These are phyloP conservation scores for Micromys minutus DNA, from an alignment of 2,113 vertebrate species.

Conservation along the genomic window DNA sequence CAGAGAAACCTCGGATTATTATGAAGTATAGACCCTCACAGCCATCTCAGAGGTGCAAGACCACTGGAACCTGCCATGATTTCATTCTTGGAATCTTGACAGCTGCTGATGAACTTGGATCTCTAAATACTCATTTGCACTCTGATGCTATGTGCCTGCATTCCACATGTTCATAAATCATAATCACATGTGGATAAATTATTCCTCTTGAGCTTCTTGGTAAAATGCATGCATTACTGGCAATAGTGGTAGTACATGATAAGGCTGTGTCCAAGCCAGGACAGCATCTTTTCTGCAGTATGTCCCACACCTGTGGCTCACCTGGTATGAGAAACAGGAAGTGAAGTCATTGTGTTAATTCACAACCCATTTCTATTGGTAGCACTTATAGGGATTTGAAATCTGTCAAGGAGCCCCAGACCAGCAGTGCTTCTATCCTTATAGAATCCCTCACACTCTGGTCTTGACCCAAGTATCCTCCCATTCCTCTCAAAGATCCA, in stretches of 20 bases:
- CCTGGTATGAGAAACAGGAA: neutral
- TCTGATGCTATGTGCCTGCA: rapidly evolving
- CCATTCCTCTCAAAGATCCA: neutral
- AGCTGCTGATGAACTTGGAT: neutral
- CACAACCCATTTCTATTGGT: neutral
- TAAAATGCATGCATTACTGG: rapidly evolving
- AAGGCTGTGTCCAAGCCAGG: neutral
- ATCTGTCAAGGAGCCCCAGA: rapidly evolving
- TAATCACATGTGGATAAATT: too few relatives aligned
- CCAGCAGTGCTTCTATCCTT: rapidly evolving
- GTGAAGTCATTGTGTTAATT: rapidly evolving
- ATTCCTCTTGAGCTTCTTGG: neutral
- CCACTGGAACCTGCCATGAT: neutral
- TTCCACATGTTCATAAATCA: too few relatives aligned
- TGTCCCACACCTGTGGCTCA: rapidly evolving
- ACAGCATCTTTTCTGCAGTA: rapidly evolving
- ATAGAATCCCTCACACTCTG: rapidly evolving
- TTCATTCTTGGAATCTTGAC: neutral
- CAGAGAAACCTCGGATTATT: neutral
- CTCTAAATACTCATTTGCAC: rapidly evolving
- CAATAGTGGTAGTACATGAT: neutral
- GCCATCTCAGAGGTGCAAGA: too few relatives aligned
- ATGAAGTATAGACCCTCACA: neutral
- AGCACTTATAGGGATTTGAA: neutral
- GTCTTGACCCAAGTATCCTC: rapidly evolving